Base-by-base conservation (phyloP, 1,140 invertebrate species). In the Orussus abietinus region DNA sequence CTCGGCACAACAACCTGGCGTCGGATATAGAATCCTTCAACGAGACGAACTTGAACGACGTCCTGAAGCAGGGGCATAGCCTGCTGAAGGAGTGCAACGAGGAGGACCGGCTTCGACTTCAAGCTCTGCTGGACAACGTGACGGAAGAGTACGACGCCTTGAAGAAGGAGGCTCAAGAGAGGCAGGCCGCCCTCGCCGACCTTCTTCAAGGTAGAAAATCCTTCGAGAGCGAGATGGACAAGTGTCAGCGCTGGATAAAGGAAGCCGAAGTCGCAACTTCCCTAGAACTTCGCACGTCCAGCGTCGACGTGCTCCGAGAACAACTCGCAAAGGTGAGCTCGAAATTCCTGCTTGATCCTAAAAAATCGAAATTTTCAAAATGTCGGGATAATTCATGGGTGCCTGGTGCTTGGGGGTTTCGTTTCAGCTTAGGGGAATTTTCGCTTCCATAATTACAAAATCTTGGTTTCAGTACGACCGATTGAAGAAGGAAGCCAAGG, bases 251-350 rank as follows among this genome's bases (percentile, higher is more conserved):
- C 47, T 93, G 90, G 90, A 72, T 92, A 12, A 86, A 88, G 36
- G 84, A 93, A 75, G 87, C 88, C 31, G 90, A 93, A 73, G 86
- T 89, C 5, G 83, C 87, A 9, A 82, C 87, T 0, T 84, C 86
- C 9, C 80, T 84, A 20, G 90, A 92, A 55, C 65, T 92, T 3
- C 76, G 86, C 33, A 81, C 84, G 13, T 80, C 85, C 1, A 90
- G 79, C 55, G 70, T 91, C 7, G 86, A 88, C 48, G 77, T 91
- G 1, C 66, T 94, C 18, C 84, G 90, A 65, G 90, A 93, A 70
- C 89, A 93, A 59, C 62, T 92, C 25, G 77, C 79, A 1, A 91
- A 92, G 64, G 77, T 80, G 65, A 51, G 34, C 10, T n/a, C n/a
- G n/a, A n/a, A n/a, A n/a, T n/a, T 18, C 25, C n/a, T n/a, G n/a